Percentiles rank a stretch among this genome's conserved stretches.
Evolutionary conservation across 2,797 vertebrate species (phyloP).

Genomic region (Cyclura pinguis): DNA sequence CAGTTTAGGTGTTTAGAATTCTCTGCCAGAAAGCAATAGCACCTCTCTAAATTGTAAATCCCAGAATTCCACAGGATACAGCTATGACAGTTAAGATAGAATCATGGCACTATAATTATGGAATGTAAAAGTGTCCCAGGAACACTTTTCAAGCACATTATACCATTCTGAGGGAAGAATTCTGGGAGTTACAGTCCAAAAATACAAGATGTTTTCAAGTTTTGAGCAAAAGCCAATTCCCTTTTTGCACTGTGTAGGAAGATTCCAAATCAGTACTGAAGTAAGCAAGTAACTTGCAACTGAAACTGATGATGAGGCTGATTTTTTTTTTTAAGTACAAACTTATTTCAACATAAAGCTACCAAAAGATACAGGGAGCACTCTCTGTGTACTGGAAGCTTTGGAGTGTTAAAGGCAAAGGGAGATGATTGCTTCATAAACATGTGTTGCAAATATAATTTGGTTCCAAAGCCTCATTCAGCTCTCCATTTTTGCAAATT

Average conservation of each 20-base stretch:
- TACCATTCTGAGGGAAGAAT: not conserved
- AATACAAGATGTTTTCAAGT: not conserved
- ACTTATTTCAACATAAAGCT: slow-evolving; percentile 28
- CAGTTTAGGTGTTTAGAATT: not conserved
- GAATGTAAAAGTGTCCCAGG: too few relatives aligned
- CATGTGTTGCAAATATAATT: slow-evolving; percentile 74
- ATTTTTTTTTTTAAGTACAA: not conserved
- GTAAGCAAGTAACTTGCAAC: slow-evolving; percentile 15
- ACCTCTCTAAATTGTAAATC: too few relatives aligned
- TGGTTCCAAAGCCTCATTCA: slow-evolving; percentile 68
- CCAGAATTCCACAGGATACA: too few relatives aligned
- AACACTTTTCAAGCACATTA: too few relatives aligned
- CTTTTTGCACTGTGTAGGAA: not conserved
- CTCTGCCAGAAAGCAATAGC: too few relatives aligned
- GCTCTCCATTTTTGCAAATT: slow-evolving; percentile 74
- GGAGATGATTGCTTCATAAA: slow-evolving; percentile 64
- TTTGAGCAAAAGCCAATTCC: not conserved
- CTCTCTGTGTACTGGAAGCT: slow-evolving; percentile 45
- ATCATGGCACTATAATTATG: too few relatives aligned
- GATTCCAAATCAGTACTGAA: slow-evolving; percentile 17
- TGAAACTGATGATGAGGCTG: slow-evolving; percentile 14
- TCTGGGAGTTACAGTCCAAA: not conserved
- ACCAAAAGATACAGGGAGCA: not conserved
- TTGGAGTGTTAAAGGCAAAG: slow-evolving; percentile 45
- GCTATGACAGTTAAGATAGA: too few relatives aligned